Conservation (phyloP, 2,888 invertebrate genomes). For the Drosophila ustulata region DNA sequence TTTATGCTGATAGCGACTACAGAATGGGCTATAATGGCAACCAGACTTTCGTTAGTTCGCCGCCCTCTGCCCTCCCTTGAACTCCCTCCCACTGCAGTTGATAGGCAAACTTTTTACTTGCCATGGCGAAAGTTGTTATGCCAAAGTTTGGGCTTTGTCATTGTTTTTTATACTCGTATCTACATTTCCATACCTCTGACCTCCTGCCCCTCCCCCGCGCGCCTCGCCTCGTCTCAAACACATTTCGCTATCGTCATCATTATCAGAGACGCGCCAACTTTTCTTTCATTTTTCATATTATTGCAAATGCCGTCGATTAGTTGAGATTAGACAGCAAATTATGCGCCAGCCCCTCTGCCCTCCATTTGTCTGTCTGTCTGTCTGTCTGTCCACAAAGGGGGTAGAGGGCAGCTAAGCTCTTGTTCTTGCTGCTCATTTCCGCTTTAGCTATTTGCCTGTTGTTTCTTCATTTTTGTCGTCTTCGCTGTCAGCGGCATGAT, state of each 20-base stretch:
- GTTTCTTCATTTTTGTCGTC: constrained; percentile 39
- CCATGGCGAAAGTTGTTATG: constrained; percentile 61
- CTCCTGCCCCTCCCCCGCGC: not conserved
- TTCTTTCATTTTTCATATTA: constrained; percentile 75
- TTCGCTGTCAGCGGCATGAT: constrained; percentile 73
- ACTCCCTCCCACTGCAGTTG: constrained; percentile 30
- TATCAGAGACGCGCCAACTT: constrained; percentile 71
- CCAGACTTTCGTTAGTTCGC: constrained; percentile 56
- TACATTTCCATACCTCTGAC: constrained; percentile 31
- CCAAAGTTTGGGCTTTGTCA: constrained; percentile 72
- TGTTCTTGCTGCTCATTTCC: constrained; percentile 60
- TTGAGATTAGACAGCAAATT: constrained; percentile 78
- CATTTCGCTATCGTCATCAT: constrained; percentile 71
- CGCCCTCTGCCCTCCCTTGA: not conserved
- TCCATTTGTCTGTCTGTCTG: too few relatives aligned
- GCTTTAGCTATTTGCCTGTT: constrained; percentile 28
- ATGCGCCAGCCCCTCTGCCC: constrained; percentile 48
- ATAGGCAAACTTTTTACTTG: constrained; percentile 75
- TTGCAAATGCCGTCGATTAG: constrained; percentile 80
- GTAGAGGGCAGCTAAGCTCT: not conserved
- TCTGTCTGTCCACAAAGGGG: not conserved
- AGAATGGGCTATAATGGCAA: constrained; percentile 57
- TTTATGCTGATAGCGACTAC: constrained; percentile 68
- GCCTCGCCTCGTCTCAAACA: constrained; percentile 18
- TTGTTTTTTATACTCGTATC: constrained; percentile 63